phyloP scores from a whole-genome alignment of 2,888 invertebrate species.

The Bimastos eiseni region DNA sequence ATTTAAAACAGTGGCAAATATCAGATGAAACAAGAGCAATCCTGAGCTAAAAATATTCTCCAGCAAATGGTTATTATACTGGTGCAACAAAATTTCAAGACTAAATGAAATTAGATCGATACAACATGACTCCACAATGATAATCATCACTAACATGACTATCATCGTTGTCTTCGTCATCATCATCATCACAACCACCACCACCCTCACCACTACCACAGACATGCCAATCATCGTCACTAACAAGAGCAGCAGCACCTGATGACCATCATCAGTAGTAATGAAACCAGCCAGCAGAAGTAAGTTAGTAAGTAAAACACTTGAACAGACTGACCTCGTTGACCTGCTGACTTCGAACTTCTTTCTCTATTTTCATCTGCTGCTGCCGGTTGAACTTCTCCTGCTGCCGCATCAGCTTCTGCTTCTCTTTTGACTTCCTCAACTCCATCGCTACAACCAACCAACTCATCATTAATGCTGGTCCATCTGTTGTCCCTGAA shows the following conservation, averaged over 20 bases:
- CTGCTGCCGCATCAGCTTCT: constrained; percentile 54
- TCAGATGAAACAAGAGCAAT: too few relatives aligned
- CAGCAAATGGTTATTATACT: neutral
- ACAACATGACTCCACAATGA: neutral
- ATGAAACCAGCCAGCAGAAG: too few relatives aligned
- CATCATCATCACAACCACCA: too few relatives aligned
- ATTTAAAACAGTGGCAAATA: too few relatives aligned
- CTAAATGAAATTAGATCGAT: neutral
- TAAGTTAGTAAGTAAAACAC: neutral
- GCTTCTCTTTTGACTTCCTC: constrained; percentile 58
- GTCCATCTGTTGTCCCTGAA: neutral
- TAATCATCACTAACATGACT: too few relatives aligned
- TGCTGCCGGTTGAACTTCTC: constrained; percentile 79
- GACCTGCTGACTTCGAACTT: constrained; percentile 80
- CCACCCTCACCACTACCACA: too few relatives aligned
- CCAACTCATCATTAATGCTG: neutral
- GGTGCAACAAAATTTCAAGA: neutral
- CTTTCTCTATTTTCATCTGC: constrained; percentile 78
- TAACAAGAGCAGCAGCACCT: neutral
- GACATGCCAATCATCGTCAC: neutral
- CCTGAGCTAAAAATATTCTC: too few relatives aligned
- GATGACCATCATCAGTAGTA: too few relatives aligned
- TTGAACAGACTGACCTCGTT: constrained; percentile 74
- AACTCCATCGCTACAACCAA: constrained; percentile 47
- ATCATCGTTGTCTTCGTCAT: too few relatives aligned